These are phyloP conservation scores for Eolophus roseicapilla DNA, from an alignment of 2,113 vertebrate species.

Conservation along the genomic window DNA sequence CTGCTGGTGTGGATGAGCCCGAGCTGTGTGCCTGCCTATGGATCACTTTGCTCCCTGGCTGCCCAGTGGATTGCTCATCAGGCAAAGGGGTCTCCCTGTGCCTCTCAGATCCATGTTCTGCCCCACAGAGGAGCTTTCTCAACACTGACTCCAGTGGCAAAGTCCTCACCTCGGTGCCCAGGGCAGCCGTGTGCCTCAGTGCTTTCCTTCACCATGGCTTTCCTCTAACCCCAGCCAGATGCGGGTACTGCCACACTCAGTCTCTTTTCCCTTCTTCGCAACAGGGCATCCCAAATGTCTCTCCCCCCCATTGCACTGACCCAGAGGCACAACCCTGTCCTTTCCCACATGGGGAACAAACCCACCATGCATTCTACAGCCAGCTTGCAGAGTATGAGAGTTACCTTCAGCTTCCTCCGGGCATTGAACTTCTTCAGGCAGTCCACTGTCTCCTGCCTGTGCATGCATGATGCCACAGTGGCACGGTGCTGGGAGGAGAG, in stretches of 20 bases:
- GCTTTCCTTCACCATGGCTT: background rate
- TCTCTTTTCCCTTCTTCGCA: background rate
- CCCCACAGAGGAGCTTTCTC: background rate
- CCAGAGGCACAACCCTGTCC: background rate
- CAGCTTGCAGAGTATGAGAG: background rate
- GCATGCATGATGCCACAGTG: slow-evolving; percentile 96
- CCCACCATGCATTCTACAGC: background rate
- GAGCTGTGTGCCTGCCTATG: background rate
- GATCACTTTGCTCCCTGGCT: background rate
- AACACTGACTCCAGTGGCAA: background rate
- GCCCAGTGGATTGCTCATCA: background rate
- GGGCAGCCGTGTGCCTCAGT: background rate
- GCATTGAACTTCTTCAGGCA: slow-evolving; percentile 98
- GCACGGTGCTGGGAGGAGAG: slow-evolving; percentile 84
- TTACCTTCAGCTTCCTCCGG: slow-evolving; percentile 94
- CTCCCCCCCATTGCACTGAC: background rate
- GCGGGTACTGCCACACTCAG: background rate
- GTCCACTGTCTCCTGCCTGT: slow-evolving; percentile 95
- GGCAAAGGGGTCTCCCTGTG: background rate
- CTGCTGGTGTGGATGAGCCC: background rate
- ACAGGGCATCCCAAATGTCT: background rate
- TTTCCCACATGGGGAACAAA: background rate
- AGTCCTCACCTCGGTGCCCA: background rate
- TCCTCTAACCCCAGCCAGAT: background rate
- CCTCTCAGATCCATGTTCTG: background rate